These are phyloP conservation scores for Alsophila aescularia DNA, from an alignment of 2,888 invertebrate species.

Conservation along the genomic window DNA sequence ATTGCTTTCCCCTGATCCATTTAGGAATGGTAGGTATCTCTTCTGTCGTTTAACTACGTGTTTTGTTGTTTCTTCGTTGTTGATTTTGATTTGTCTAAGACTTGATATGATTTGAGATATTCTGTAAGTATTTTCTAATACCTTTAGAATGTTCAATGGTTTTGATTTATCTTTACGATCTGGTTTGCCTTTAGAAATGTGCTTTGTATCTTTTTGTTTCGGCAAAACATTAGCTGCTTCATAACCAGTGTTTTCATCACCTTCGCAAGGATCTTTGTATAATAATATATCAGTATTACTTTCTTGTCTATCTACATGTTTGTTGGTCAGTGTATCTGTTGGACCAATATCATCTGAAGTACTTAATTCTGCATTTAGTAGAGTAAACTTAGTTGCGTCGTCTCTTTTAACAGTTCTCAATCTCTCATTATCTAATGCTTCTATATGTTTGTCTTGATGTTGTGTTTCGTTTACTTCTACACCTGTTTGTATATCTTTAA, in stretches of 20 bases:
- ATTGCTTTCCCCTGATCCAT: slow-evolving; percentile 46
- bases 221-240: not conserved
- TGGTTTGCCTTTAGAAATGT: not conserved
- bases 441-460: not conserved
- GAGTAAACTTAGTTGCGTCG: not conserved
- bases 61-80: slow-evolving; percentile 12
- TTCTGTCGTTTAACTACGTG: slow-evolving; percentile 50
- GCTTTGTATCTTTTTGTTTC: not conserved
- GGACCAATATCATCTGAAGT: not conserved
- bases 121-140: slow-evolving; percentile 21
- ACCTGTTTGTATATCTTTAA: not conserved
- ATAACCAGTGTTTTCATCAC: not conserved
- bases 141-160: slow-evolving; percentile 10
- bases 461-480: not conserved
- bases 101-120: slow-evolving; percentile 14
- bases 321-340: not conserved
- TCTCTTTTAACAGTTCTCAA: not conserved
- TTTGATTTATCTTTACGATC: not conserved
- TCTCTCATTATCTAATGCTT: not conserved
- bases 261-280: slow-evolving; percentile 23
- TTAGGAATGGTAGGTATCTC: slow-evolving; percentile 58
- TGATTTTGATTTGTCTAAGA: slow-evolving; percentile 9
- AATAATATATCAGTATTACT: slow-evolving; percentile 2
- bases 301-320: not conserved
- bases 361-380: slow-evolving; percentile 1